A percentile compares a stretch with the other conserved stretches of the same genome.
phyloP scores from a whole-genome alignment of 2,797 vertebrate species.

The Oreochromis grahami region DNA sequence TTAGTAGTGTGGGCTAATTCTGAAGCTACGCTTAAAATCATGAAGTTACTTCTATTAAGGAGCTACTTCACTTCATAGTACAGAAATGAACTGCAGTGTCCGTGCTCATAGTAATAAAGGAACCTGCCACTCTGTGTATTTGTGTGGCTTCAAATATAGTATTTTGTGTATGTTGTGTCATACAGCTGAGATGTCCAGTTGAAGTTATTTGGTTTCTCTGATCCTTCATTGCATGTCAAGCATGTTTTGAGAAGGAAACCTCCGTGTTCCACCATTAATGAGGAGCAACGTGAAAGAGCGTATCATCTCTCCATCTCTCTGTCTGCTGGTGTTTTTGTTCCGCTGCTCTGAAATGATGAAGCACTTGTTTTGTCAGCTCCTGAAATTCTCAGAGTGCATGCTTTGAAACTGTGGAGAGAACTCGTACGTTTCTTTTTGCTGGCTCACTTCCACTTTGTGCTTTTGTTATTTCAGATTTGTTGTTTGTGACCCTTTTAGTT shows the following conservation, averaged over 20 bases:
- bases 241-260: slow-evolving; percentile 50
- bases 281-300: slow-evolving; percentile 23
- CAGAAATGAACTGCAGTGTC: neutral
- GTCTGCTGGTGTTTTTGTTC: neutral
- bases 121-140: neutral
- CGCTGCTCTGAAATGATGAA: slow-evolving; percentile 9
- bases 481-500: slow-evolving; percentile 39
- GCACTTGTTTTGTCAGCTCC: slow-evolving; percentile 34
- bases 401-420: slow-evolving; percentile 13
- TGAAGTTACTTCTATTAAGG: neutral
- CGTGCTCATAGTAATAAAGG: too few species aligned
- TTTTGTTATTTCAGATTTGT: slow-evolving; percentile 41
- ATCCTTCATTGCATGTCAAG: slow-evolving; percentile 16
- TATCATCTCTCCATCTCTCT: neutral
- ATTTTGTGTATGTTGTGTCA: neutral
- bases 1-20: neutral
- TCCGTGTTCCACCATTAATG: slow-evolving; percentile 32
- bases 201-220: slow-evolving; percentile 20
- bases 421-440: slow-evolving; percentile 7
- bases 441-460: neutral
- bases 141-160: neutral
- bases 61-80: neutral
- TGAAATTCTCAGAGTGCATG: slow-evolving; percentile 22
- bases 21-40: neutral
- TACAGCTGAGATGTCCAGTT: slow-evolving; percentile 1